Percentiles rank a stretch among this genome's conserved stretches.
Evolutionary conservation across 2,113 vertebrate genomes (phyloP).

Genomic region (Axis porcinus): DNA sequence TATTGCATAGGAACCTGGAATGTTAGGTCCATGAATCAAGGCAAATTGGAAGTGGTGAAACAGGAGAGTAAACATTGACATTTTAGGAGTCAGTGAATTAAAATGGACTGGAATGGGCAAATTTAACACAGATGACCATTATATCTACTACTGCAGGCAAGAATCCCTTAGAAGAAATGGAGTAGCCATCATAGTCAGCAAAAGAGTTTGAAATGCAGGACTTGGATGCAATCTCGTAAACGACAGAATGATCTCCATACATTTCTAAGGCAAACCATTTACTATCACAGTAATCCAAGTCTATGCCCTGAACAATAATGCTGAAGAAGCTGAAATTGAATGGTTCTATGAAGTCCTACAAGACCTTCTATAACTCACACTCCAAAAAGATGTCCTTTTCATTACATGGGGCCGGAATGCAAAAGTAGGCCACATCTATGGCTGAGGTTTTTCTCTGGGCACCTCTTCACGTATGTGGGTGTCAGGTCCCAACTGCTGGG

Average conservation of each 20-base stretch:
- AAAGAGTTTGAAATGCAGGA: not conserved
- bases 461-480: not conserved
- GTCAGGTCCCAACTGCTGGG: not conserved
- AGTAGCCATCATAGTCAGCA: not conserved
- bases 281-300: not conserved
- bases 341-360: rapidly evolving
- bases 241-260: not conserved
- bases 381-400: not conserved
- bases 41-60: not conserved
- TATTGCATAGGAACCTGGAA: not conserved
- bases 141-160: not conserved
- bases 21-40: not conserved
- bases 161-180: not conserved
- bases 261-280: not conserved
- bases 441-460: not conserved
- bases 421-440: not conserved
- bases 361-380: not conserved
- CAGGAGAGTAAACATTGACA: not conserved
- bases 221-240: not conserved
- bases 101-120: not conserved
- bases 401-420: not conserved
- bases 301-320: not conserved
- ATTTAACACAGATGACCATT: not conserved
- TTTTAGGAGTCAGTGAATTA: not conserved
- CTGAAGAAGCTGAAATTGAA: not conserved